Percentiles rank a stretch among this genome's conserved stretches.
Evolutionary conservation across 1,140 invertebrate species (phyloP).

Genomic region (Dendrolimus punctatus): DNA sequence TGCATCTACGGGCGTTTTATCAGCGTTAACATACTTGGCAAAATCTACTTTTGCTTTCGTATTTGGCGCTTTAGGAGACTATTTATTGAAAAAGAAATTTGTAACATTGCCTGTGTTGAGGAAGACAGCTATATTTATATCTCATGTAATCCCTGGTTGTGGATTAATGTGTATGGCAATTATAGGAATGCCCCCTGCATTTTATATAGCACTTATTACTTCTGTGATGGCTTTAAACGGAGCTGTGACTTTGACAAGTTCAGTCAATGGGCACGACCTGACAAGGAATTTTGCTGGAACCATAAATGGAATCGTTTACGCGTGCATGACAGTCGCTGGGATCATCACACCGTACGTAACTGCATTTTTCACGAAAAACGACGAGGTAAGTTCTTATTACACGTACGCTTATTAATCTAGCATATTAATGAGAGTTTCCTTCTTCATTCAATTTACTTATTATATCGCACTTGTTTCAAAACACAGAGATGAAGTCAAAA

Average conservation of each 20-base stretch:
- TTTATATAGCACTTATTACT: constrained; percentile 5
- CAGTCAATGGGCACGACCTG: constrained; percentile 9
- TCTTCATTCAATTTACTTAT: not conserved
- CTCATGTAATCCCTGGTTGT: constrained; percentile 5
- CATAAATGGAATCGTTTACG: constrained; percentile 2
- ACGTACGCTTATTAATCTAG: too few relatives aligned
- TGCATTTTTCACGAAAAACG: constrained; percentile 7
- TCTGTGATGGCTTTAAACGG: constrained; percentile 6
- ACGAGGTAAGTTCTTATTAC: constrained; percentile 5
- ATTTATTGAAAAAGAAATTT: constrained; percentile 3
- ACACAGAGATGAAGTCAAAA: too few relatives aligned
- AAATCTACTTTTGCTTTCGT: constrained; percentile 1
- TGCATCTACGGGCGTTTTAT: constrained; percentile 7
- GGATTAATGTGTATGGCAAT: constrained; percentile 5
- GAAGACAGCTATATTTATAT: constrained; percentile 2
- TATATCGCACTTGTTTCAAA: too few relatives aligned
- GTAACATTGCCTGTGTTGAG: constrained; percentile 5
- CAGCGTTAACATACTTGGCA: constrained; percentile 7
- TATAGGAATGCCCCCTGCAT: constrained; percentile 1
- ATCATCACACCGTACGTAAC: constrained; percentile 6
- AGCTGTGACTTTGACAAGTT: constrained; percentile 6
- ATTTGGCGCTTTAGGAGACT: constrained; percentile 8
- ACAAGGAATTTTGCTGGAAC: constrained; percentile 6
- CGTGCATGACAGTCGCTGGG: constrained; percentile 5
- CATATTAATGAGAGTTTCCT: too few relatives aligned